Evolutionary conservation across 2,113 vertebrate genomes (phyloP), one percentile per base, ranked within the genome.

Genomic region (Microcebus murinus): DNA sequence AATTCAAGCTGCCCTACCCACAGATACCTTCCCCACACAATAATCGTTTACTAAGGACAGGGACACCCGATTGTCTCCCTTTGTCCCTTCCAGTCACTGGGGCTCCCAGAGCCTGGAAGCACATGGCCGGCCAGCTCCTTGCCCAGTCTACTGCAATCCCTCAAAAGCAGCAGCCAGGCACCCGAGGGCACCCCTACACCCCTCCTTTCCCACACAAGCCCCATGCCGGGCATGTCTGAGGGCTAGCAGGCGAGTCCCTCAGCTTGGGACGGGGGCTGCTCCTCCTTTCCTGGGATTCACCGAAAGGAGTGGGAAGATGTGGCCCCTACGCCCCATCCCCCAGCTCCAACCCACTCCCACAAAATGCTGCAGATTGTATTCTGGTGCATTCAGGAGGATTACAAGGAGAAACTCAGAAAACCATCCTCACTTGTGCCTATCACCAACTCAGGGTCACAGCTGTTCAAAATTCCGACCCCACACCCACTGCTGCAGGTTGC

Each of bases 151-250:
- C 97, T 94, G 77, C 95, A 91, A 96, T 96, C 96, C 97, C 97
- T 97, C 96, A 97, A 97, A 97, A 97, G 94, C 96, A 97, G 97
- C 92, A 88, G 74, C 89, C 73, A 45, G 91, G 57, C 61, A 52
- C 94, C 83, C 18, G 21, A 79, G 79, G 74, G 92, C 88, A 92
- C 92, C 97, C 93, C 97, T 73, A 94, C 39, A 45, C 36, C 52
- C 77, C 91, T 70, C 59, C 82, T n/a, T 67, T 79, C 36, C 65
- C 45, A 45, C 15, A 48, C 5, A 61, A 76, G 71, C 80, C 63
- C 57, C 91, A 84, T 36, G 55, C 48, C 1, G 2, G 52, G 61
- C 86, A 52, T 4, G 39, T 36, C 45, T 65, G 68, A 61, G 45
- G 68, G n/a, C 76, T 50, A 48, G 39, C 23, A 21, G 68, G 48